Conservation (phyloP, 37 sponge, comb jelly and placozoan species). For the Geodia barretti region DNA sequence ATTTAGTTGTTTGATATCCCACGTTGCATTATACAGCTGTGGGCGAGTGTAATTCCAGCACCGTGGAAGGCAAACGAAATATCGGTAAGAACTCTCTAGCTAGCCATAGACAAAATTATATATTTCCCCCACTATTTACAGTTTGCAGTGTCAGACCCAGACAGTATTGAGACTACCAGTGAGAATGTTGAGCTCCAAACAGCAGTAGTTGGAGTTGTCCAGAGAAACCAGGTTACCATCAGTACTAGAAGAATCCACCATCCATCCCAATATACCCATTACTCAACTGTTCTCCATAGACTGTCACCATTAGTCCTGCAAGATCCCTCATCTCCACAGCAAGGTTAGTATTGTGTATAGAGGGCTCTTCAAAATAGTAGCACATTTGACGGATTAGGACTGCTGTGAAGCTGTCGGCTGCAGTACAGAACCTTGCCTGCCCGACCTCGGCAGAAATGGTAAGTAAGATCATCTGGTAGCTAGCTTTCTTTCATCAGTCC, state of each 20-base stretch:
- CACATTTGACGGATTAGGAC: background rate
- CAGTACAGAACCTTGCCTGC: slow-evolving; percentile 22
- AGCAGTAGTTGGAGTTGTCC: slow-evolving; percentile 25
- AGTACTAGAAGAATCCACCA: background rate
- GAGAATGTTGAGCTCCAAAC: background rate
- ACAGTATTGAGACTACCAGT: background rate
- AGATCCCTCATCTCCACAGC: background rate
- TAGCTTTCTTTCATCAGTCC: background rate
- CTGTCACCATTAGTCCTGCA: background rate
- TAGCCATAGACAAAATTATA: too few species aligned
- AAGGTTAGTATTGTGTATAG: background rate
- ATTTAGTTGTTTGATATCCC: background rate
- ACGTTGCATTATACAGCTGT: slow-evolving; percentile 23
- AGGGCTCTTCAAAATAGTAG: background rate
- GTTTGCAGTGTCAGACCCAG: slow-evolving; percentile 19
- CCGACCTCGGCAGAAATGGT: slow-evolving; percentile 15
- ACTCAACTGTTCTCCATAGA: background rate
- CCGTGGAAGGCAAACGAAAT: slow-evolving; percentile 27
- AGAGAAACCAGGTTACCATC: slow-evolving; percentile 32
- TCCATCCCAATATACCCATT: background rate
- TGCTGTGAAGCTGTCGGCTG: slow-evolving; percentile 18
- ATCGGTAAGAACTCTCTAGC: slow-evolving; percentile 37
- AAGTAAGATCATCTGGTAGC: background rate
- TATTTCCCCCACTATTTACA: too few species aligned
- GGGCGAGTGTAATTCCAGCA: slow-evolving; percentile 26